These are phyloP conservation scores for Spheniscus humboldti DNA, from an alignment of 2,797 vertebrate species.

Conservation along the genomic window DNA sequence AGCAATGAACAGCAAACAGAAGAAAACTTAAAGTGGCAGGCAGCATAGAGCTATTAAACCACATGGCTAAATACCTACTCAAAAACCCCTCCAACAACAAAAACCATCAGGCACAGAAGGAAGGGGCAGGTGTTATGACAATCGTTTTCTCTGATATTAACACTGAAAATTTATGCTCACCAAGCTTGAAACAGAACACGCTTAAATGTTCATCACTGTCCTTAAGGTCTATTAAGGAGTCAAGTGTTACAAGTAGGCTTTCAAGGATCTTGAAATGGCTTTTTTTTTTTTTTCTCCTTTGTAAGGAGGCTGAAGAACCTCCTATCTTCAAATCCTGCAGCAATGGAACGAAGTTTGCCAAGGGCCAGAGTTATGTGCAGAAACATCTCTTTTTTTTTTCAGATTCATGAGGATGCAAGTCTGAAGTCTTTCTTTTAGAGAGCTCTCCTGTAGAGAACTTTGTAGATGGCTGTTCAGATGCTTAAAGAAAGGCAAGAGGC, in stretches of 20 bases:
- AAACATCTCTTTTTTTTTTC: not conserved
- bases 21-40: not conserved
- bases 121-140: not conserved
- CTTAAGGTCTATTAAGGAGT: not conserved
- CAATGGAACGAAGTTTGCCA: slow-evolving; percentile 15
- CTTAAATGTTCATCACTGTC: not conserved
- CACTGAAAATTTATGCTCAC: not conserved
- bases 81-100: not conserved
- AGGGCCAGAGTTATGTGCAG: not conserved
- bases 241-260: not conserved
- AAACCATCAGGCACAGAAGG: not conserved
- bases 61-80: not conserved
- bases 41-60: not conserved
- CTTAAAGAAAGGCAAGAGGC: slow-evolving; percentile 1
- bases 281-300: not conserved
- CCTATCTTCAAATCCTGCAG: slow-evolving; percentile 10
- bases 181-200: not conserved
- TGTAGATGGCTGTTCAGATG: not conserved
- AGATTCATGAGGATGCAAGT: not conserved
- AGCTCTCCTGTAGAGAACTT: not conserved
- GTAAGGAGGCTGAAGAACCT: not conserved
- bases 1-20: not conserved
- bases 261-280: slow-evolving; percentile 33
- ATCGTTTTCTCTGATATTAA: not conserved
- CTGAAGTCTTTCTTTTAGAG: not conserved